Conservation (phyloP, 1,140 invertebrate species). For the Drosophila mauritiana region DNA sequence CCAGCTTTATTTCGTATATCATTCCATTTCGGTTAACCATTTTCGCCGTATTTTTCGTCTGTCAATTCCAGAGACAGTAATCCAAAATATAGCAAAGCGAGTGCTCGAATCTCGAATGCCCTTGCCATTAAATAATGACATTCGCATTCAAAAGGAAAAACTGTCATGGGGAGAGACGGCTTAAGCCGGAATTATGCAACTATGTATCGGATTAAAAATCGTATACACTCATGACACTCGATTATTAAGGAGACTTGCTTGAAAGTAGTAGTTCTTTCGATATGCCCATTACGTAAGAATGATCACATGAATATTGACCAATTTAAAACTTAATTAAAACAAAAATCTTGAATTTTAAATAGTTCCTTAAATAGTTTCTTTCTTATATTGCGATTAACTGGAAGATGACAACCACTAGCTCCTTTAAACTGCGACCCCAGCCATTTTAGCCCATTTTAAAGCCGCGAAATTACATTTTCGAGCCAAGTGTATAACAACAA, state of each 20-base stretch:
- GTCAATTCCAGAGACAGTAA: conserved; percentile 52
- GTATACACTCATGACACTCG: not conserved
- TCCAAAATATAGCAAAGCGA: conserved; percentile 16
- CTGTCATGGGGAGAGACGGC: not conserved
- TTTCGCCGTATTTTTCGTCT: conserved; percentile 57
- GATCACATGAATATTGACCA: too few relatives aligned
- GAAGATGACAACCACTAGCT: not conserved
- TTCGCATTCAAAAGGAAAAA: not conserved
- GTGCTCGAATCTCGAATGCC: conserved; percentile 7
- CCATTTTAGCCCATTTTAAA: not conserved
- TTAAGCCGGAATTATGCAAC: not conserved
- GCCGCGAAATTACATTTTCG: conserved; percentile 3
- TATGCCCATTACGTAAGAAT: not conserved
- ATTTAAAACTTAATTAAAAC: too few relatives aligned
- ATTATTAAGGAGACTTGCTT: not conserved
- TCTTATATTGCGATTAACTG: too few relatives aligned
- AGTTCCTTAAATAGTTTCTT: too few relatives aligned
- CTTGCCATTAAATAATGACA: conserved; percentile 9
- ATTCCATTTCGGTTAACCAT: conserved; percentile 36
- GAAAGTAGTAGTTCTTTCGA: not conserved
- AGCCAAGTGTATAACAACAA: conserved; percentile 26
- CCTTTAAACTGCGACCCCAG: too few relatives aligned
- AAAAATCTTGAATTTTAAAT: too few relatives aligned
- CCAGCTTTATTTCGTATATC: conserved; percentile 16
- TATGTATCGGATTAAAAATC: too few relatives aligned